Evolutionary conservation across 2,113 vertebrate genomes (phyloP).

Genomic region (Dipodomys spectabilis): DNA sequence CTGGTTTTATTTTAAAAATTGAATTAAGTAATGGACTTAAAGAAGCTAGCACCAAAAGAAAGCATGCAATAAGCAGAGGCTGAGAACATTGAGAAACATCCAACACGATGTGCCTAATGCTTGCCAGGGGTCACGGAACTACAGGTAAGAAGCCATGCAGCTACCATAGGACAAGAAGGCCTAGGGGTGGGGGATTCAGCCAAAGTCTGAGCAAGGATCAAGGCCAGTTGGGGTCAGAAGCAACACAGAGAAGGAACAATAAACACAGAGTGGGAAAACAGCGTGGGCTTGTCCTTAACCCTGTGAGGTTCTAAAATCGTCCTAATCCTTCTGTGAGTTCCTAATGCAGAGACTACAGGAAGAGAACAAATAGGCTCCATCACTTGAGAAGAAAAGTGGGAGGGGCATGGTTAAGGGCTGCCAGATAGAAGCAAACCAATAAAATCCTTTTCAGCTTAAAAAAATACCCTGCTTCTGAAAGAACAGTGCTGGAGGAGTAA

Average conservation of each 20-base stretch:
- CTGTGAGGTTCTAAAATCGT: not conserved
- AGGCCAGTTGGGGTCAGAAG: not conserved
- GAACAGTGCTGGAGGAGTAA: not conserved
- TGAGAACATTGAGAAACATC: conserved; percentile 29
- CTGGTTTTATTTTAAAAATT: conserved; percentile 57
- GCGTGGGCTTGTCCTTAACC: not conserved
- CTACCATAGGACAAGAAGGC: not conserved
- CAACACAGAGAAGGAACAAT: not conserved
- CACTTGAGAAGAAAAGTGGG: not conserved
- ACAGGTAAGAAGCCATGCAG: not conserved
- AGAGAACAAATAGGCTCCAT: not conserved
- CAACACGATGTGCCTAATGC: not conserved
- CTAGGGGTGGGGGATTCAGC: not conserved
- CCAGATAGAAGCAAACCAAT: not conserved
- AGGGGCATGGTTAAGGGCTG: not conserved
- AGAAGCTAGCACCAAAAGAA: conserved; percentile 12
- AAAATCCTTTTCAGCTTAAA: not conserved
- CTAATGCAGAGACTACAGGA: not conserved
- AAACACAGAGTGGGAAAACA: not conserved
- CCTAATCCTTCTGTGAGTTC: not conserved
- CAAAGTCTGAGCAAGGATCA: not conserved
- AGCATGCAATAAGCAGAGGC: not conserved
- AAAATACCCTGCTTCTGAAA: not conserved
- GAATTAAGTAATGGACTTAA: conserved; percentile 62
- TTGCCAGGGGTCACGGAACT: conserved; percentile 25